phyloP scores from a whole-genome alignment of 2,797 vertebrate genomes.

The Microcaecilia unicolor region DNA sequence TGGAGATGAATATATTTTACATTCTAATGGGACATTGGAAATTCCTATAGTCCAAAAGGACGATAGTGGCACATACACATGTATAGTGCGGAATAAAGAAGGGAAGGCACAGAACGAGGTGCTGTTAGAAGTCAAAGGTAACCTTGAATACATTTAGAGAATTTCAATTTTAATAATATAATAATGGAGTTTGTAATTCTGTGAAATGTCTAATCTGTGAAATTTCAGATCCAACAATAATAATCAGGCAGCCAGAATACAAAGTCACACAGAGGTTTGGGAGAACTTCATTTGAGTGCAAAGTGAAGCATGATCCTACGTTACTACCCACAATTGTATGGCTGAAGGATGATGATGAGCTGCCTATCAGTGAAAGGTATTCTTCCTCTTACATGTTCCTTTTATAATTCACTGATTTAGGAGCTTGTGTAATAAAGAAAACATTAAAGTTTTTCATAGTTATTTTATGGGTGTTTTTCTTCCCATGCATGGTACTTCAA shows the following conservation, averaged over 20 bases:
- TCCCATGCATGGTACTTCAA: no score
- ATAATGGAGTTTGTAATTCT: conserved; percentile 9
- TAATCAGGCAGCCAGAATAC: conserved; percentile 83
- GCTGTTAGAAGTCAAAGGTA: conserved; percentile 89
- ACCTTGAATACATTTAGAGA: conserved; percentile 15
- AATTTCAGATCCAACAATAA: conserved; percentile 82
- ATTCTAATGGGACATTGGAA: conserved; percentile 85
- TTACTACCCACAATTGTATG: conserved; percentile 71
- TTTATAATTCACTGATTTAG: no score
- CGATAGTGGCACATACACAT: conserved; percentile 79
- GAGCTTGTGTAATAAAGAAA: no score
- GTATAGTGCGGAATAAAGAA: conserved; percentile 76
- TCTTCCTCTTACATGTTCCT: no score
- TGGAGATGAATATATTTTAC: conserved; percentile 71
- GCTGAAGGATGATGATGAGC: conserved; percentile 77
- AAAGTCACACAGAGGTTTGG: conserved; percentile 70
- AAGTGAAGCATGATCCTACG: conserved; percentile 80
- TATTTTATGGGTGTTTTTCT: no score
- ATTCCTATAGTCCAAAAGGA: conserved; percentile 68
- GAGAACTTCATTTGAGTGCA: conserved; percentile 82
- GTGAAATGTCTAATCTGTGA: conserved; percentile 24
- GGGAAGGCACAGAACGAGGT: conserved; percentile 82
- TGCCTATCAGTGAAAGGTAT: conserved; percentile 84
- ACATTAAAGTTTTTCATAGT: no score
- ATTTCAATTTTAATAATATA: neutral